phyloP scores from a whole-genome alignment of 2,113 vertebrate species.

The Planiliza haematocheilus region DNA sequence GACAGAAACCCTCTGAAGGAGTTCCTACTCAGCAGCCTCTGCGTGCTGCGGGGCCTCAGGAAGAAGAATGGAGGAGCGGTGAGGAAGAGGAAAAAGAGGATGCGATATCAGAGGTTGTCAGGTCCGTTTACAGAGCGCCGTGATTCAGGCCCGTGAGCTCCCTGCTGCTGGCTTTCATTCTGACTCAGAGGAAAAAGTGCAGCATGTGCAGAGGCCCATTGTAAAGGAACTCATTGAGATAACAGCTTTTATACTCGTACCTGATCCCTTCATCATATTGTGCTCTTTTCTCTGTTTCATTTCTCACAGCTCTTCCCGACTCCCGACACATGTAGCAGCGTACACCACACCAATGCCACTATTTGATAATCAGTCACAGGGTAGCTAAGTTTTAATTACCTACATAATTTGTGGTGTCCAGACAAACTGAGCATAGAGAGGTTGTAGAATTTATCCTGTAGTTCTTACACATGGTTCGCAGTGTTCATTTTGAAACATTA shows the following conservation, averaged over 20 bases:
- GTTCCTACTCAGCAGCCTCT: conserved; percentile 16
- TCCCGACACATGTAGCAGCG: background rate
- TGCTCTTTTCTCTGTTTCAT: conserved; percentile 4
- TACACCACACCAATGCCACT: background rate
- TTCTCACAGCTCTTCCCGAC: background rate
- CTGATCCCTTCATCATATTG: conserved; percentile 53
- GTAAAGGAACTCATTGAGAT: conserved; percentile 58
- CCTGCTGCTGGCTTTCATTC: conserved; percentile 71
- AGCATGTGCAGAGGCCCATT: conserved; percentile 59
- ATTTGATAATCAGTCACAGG: background rate
- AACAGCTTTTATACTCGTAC: conserved; percentile 51
- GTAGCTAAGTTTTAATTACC: background rate
- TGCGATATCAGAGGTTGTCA: conserved; percentile 71
- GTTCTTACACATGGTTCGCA: background rate
- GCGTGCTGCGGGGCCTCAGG: conserved; percentile 38
- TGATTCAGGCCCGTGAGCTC: conserved; percentile 66
- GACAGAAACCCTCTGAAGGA: conserved; percentile 14
- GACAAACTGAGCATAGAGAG: background rate
- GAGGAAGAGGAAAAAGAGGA: conserved; percentile 48
- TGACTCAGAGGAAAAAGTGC: conserved; percentile 59
- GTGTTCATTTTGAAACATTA: background rate
- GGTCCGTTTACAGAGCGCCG: conserved; percentile 66
- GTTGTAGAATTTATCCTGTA: background rate
- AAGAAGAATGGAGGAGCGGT: conserved; percentile 20
- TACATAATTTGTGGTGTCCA: background rate